Percentiles rank a stretch among this genome's conserved stretches.
Evolutionary conservation across 2,888 invertebrate genomes (phyloP).

Genomic region (Leucozona laternaria): DNA sequence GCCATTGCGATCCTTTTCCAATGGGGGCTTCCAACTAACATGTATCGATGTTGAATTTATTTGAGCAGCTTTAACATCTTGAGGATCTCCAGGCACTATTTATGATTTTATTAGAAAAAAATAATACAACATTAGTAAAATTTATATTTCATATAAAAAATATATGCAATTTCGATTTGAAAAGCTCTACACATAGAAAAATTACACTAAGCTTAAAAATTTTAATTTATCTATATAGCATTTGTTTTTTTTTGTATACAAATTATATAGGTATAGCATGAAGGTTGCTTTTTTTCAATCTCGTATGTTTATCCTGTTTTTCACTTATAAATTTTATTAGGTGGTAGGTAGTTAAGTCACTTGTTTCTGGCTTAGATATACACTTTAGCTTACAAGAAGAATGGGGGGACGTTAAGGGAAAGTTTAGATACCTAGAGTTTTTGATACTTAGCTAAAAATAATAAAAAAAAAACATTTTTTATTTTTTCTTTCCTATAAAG

Average conservation of each 20-base stretch:
- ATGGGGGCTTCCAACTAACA: conserved; percentile 97
- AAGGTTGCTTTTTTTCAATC: conserved; percentile 43
- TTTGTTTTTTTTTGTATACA: conserved; percentile 10
- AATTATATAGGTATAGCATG: conserved; percentile 52
- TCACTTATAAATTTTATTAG: conserved; percentile 15
- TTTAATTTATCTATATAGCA: conserved; percentile 57
- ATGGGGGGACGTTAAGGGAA: background rate
- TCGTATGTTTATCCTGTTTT: conserved; percentile 54
- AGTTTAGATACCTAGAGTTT: conserved; percentile 46
- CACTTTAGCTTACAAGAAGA: conserved; percentile 29
- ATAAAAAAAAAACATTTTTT: conserved; percentile 11
- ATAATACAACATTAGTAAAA: conserved; percentile 46
- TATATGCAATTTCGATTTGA: conserved; percentile 6
- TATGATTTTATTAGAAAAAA: conserved; percentile 64
- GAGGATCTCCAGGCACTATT: conserved; percentile 98
- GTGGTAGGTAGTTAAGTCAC: background rate
- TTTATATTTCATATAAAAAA: background rate
- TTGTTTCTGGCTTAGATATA: conserved; percentile 39
- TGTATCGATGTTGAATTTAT: conserved; percentile 98
- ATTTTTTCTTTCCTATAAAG: conserved; percentile 7
- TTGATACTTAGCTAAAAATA: conserved; percentile 56
- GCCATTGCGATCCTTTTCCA: conserved; percentile 95
- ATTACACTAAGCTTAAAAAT: conserved; percentile 72
- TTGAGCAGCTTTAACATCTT: conserved; percentile 93
- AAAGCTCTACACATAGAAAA: conserved; percentile 73